These are phyloP conservation scores for Paedocypris sp. DNA, from an alignment of 2,113 vertebrate species.

Conservation along the genomic window DNA sequence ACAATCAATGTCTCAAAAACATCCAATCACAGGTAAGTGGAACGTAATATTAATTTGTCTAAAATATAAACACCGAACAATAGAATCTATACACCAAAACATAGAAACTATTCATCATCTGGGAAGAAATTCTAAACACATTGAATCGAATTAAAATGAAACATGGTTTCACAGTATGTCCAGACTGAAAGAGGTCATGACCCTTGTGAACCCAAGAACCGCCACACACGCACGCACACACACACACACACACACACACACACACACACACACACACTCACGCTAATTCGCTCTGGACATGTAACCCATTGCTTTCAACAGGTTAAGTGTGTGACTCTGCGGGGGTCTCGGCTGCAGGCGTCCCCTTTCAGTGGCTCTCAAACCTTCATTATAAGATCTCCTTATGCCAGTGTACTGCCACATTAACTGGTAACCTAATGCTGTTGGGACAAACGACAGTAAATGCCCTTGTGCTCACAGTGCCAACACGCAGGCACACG, in stretches of 20 bases:
- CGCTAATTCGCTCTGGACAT: background rate
- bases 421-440: background rate
- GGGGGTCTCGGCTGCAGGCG: background rate
- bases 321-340: background rate
- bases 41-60: too few relatives aligned
- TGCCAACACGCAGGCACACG: background rate
- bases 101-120: too few relatives aligned
- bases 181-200: background rate
- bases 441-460: background rate
- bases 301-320: slow-evolving; percentile 3
- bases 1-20: too few relatives aligned
- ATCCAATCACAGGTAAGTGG: too few relatives aligned
- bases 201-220: background rate
- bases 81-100: too few relatives aligned
- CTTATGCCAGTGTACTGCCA: background rate
- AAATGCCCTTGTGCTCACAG: slow-evolving; percentile 9
- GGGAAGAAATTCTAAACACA: too few relatives aligned
- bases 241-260: background rate
- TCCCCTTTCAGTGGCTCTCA: background rate
- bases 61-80: too few relatives aligned
- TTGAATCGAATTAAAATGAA: too few relatives aligned
- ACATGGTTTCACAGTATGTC: too few relatives aligned
- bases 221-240: background rate
- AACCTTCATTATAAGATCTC: background rate
- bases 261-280: background rate